Percentiles rank a stretch among this genome's conserved stretches.
Evolutionary conservation across 2,113 vertebrate species (phyloP).

Genomic region (Strix uralensis): DNA sequence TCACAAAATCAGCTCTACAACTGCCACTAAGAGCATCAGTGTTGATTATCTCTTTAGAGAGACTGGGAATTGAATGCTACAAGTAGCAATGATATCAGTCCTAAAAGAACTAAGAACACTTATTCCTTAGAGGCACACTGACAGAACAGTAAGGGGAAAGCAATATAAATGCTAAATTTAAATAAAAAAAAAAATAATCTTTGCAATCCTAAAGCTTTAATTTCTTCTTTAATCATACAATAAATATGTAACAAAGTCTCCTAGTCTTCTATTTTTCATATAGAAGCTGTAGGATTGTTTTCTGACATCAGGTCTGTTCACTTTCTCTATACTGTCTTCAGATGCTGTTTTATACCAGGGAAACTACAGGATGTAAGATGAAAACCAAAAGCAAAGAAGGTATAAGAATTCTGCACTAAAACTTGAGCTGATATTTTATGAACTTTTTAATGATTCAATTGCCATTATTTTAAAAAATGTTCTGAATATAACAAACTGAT

Average conservation of each 20-base stretch:
- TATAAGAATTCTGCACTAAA: not conserved
- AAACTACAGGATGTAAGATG: not conserved
- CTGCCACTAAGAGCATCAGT: not conserved
- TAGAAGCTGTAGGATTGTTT: not conserved
- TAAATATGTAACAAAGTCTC: not conserved
- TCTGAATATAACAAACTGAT: not conserved
- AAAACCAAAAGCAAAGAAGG: not conserved
- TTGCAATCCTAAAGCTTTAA: not conserved
- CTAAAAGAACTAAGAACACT: not conserved
- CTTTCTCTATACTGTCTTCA: not conserved
- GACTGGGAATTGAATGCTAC: not conserved
- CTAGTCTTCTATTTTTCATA: not conserved
- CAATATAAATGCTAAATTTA: not conserved
- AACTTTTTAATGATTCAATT: not conserved
- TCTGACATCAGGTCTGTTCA: not conserved
- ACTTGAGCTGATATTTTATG: not conserved
- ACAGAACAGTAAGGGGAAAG: not conserved
- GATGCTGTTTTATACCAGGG: not conserved
- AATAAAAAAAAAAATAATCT: not conserved
- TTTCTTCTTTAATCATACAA: not conserved
- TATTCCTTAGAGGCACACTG: not conserved
- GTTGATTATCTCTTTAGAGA: not conserved
- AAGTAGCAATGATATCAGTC: not conserved
- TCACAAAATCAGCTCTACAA: not conserved
- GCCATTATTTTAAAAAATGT: not conserved